phyloP scores from a whole-genome alignment of 1,140 invertebrate genomes.

The Drosophila kurseongensis region DNA sequence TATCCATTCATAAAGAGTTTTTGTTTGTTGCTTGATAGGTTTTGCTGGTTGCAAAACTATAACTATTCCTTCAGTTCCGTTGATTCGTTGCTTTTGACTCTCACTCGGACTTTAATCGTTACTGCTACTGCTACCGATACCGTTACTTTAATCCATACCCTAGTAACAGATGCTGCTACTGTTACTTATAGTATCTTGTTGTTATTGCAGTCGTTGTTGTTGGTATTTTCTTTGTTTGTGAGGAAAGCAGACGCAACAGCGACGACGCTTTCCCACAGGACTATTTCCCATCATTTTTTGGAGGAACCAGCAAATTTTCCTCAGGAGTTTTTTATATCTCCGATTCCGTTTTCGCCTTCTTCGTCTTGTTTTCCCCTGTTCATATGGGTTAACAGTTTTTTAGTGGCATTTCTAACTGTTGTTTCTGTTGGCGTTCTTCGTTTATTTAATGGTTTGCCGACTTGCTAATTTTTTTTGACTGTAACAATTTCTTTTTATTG shows the following conservation, averaged over 20 bases:
- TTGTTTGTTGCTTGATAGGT: conserved; percentile 40
- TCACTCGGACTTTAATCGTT: conserved; percentile 11
- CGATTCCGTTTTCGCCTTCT: not conserved
- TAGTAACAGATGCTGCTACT: conserved; percentile 7
- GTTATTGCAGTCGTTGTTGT: conserved; percentile 40
- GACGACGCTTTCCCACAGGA: conserved; percentile 59
- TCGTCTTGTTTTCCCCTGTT: not conserved
- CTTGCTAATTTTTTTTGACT: conserved; percentile 13
- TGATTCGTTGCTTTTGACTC: conserved; percentile 27
- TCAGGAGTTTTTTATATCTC: conserved; percentile 1
- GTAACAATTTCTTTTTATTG: conserved; percentile 13
- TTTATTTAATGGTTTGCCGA: not conserved
- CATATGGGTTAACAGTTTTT: conserved; percentile 11
- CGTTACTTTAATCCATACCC: conserved; percentile 9
- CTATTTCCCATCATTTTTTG: conserved; percentile 52
- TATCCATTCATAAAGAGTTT: conserved; percentile 73
- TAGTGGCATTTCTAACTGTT: conserved; percentile 13
- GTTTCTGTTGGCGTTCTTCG: not conserved
- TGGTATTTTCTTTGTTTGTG: conserved; percentile 74
- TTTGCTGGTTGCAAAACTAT: conserved; percentile 7
- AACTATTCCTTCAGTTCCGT: conserved; percentile 1
- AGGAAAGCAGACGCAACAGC: conserved; percentile 71
- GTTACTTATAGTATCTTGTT: conserved; percentile 21
- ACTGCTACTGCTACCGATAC: conserved; percentile 11
- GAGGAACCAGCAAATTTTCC: conserved; percentile 6